Evolutionary conservation across 1,140 invertebrate species (phyloP).

Genomic region (Drosophila asahinai): DNA sequence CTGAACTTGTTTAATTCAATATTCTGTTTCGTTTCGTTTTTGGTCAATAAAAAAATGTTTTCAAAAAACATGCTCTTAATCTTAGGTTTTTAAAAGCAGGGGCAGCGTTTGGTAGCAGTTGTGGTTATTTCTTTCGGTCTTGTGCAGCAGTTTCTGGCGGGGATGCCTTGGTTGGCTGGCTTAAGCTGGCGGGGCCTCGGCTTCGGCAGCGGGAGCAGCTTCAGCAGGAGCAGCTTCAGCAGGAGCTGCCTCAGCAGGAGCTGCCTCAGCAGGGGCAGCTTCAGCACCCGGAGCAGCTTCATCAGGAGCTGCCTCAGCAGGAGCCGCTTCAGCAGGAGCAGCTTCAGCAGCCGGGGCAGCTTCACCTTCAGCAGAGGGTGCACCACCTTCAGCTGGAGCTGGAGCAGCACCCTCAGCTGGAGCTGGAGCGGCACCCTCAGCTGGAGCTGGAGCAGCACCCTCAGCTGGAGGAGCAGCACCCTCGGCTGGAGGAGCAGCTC

Average conservation of each 20-base stretch:
- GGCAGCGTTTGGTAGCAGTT: conserved; percentile 67
- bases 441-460: conserved; percentile 80
- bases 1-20: conserved; percentile 49
- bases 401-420: conserved; percentile 78
- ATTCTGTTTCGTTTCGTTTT: conserved; percentile 42
- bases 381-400: conserved; percentile 56
- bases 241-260: conserved; percentile 12
- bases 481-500: conserved; percentile 82
- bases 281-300: conserved; percentile 39
- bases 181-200: conserved; percentile 84
- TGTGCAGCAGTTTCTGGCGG: conserved; percentile 30
- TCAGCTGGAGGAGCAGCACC: conserved; percentile 77
- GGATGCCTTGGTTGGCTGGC: conserved; percentile 8
- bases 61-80: conserved; percentile 53
- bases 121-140: conserved; percentile 21
- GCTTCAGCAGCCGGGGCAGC: conserved; percentile 59
- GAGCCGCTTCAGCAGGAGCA: conserved; percentile 52
- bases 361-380: conserved; percentile 56
- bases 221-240: conserved; percentile 27
- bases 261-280: conserved; percentile 22
- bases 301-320: conserved; percentile 50
- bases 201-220: conserved; percentile 47
- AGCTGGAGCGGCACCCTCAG: conserved; percentile 78
- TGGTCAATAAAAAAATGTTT: conserved; percentile 34
- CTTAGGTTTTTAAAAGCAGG: conserved; percentile 61